Evolutionary conservation across 2,797 vertebrate genomes (phyloP), one percentile per base, ranked within the genome.

Genomic region (Clarias fuscus): DNA sequence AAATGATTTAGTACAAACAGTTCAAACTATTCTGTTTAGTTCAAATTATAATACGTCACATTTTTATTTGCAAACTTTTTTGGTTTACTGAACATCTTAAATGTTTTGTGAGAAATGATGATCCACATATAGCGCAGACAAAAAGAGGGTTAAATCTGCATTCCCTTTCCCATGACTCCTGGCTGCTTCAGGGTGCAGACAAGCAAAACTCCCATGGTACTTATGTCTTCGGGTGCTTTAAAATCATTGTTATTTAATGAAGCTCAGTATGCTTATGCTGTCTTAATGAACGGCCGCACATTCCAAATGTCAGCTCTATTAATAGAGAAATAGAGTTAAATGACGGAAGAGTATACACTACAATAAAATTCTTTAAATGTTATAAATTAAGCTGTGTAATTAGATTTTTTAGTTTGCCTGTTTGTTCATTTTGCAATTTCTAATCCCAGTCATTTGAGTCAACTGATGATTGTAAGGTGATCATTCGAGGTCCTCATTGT

Each of bases 141-240:
- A 58, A 73, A 80, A 33, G 27, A 24, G 56, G 65, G 40, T 37
- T 72, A 64, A 73, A 87, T 87, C 82, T 70, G 84, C 80, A 84
- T 56, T 72, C 37, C 18, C 56, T 37, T 77, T 87, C 75, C 76
- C 82, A 30, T 65, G 76, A 64, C 75, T 37, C 67, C 27, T 65
- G 37, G 59, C 27, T 72, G 86, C 82, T 72, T 58, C 40, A 58
- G 76, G 82, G 82, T 84, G 59, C 67, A 84, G 82, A 84, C 76
- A 65, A 80, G 37, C 33, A 72, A 70, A 87, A 73, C 71, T 87
- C 82, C 82, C 86, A 65, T 22, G 59, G 43, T 87, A 33, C 82
- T 53, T 53, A 53, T 84, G 76, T 80, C 86, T 62, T 80, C 56
- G 27, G 79, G 79, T 83, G 81, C 61, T 83, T 79, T 72, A 65